phyloP scores from a whole-genome alignment of 2,113 vertebrate genomes.

The Chitala chitala region DNA sequence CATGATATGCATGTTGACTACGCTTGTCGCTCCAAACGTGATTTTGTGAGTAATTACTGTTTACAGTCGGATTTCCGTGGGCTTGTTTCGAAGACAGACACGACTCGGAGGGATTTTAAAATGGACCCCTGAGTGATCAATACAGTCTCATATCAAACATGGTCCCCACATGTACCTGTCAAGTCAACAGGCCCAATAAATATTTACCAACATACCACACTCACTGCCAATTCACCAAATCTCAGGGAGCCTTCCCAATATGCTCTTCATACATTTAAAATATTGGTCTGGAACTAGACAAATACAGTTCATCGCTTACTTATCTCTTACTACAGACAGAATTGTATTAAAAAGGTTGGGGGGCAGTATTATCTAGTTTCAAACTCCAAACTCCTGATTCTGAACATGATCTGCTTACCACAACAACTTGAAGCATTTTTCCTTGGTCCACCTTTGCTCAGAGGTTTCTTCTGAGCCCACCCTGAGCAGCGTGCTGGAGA shows the following conservation, averaged over 20 bases:
- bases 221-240: neutral
- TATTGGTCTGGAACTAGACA: neutral
- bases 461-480: too few relatives aligned
- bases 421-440: too few relatives aligned
- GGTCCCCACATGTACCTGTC: neutral
- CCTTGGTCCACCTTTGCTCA: too few relatives aligned
- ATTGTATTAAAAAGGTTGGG: too few relatives aligned
- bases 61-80: neutral
- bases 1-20: slow-evolving; percentile 1
- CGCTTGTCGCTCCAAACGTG: neutral
- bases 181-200: neutral
- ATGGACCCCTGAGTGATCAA: slow-evolving; percentile 1
- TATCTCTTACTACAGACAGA: too few relatives aligned
- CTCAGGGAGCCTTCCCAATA: neutral
- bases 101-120: neutral
- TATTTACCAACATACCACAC: neutral
- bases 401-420: neutral
- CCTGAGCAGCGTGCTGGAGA: too few relatives aligned
- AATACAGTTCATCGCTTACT: too few relatives aligned
- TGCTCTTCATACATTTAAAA: neutral
- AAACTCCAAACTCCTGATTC: neutral
- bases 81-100: neutral
- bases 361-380: too few relatives aligned
- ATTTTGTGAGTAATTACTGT: neutral
- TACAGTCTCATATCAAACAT: neutral